Evolutionary conservation across 2,888 invertebrate genomes (phyloP).

Genomic region (Aelia acuminata): DNA sequence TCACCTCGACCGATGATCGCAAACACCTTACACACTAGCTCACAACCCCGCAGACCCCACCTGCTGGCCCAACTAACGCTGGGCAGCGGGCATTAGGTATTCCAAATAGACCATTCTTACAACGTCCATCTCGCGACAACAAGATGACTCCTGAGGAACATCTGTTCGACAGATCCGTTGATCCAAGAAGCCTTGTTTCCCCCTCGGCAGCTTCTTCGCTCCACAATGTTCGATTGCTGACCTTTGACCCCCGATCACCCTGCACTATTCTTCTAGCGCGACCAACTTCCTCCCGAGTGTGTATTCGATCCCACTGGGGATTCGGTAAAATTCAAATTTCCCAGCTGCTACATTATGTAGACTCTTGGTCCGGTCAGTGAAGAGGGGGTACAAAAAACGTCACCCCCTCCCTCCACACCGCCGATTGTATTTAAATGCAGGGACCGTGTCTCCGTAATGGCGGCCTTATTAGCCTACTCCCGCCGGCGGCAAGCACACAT

Average conservation of each 20-base stretch:
- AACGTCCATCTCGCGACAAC: background rate
- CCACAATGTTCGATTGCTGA: background rate
- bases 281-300: background rate
- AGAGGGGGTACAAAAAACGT: background rate
- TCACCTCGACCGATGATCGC: too few species aligned
- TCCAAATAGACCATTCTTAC: constrained; percentile 50
- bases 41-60: background rate
- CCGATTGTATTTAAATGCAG: constrained; percentile 59
- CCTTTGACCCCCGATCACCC: background rate
- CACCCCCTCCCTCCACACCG: background rate
- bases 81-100: constrained; percentile 46
- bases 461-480: constrained; percentile 57
- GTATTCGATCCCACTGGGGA: background rate
- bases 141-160: constrained; percentile 18
- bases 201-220: background rate
- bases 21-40: too few species aligned
- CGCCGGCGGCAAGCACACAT: constrained; percentile 54
- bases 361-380: constrained; percentile 28
- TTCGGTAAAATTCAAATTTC: constrained; percentile 30
- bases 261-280: background rate
- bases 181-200: background rate
- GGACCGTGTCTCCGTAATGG: constrained; percentile 55
- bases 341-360: constrained; percentile 41
- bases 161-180: constrained; percentile 7
- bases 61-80: background rate